Evolutionary conservation across 2,797 vertebrate genomes (phyloP), one percentile per base, ranked within the genome.

Genomic region (Tokudaia tokunoshimensis): DNA sequence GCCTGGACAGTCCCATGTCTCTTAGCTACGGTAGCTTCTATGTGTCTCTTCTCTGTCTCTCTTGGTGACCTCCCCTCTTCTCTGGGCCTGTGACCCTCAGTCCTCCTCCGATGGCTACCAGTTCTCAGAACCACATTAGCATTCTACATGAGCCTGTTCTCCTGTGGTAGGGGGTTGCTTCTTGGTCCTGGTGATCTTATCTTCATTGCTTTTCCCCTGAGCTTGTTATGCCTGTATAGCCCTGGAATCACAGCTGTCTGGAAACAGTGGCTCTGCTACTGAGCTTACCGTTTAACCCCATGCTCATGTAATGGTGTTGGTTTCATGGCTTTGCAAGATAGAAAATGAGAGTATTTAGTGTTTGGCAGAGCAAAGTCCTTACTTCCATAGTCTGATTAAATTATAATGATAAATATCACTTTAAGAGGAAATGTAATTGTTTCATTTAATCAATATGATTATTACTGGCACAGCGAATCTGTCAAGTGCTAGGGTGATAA

Each of bases 371-470:
- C 26, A 29, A 57, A 87, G 89, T 83, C 85, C 55, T 91, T 5
- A 72, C 91, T 94, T 65, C 82, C 87, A 70, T 14, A 63, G 41
- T 57, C 55, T 93, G 74, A 86, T 95, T 93, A 92, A 89, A 93
- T 89, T 34, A 91, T 41, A 63, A 83, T 0, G 67, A 82, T 89
- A 75, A 95, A 96, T 89, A 26, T 15, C 78, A 34, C 88, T 82
- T 91, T 79, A 79, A 76, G 80, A 70, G 95, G 55, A 91, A 79
- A 89, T 24, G 15, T 34, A n/a, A 17, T 81, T 55, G 65, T 70
- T 85, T 91, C 83, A 5, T 72, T 95, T 72, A 74, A 72, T 92
- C 85, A 59, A 34, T 65, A 12, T 0, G 9, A 14, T 75, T 67
- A n/a, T 74, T 57, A 19, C 57, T 17, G 72, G 91, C 84, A 41